Evolutionary conservation across 2,888 invertebrate species (phyloP), one percentile per base, ranked within the genome.

Genomic region (Nymphalis urticae): DNA sequence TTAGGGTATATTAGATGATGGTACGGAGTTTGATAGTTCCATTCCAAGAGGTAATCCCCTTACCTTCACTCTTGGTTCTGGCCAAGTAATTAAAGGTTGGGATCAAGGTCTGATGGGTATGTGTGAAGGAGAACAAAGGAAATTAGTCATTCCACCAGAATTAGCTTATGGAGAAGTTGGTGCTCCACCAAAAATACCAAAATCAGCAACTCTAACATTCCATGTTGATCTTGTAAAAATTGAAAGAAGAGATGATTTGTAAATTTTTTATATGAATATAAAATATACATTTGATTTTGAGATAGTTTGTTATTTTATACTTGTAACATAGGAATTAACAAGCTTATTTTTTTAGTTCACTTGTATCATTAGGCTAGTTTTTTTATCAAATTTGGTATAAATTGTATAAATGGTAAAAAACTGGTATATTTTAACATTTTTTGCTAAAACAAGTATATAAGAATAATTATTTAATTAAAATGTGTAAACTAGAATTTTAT

Each of bases 31-130:
- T 92, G 97, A 98, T 84, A 97, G 95, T 82, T 97, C 96, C 72
- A 94, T 95, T 76, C 94, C 94, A 24, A 90, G 97, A 74, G 95
- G 95, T 32, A 94, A 95, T 74, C 96, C 97, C 0, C 94, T 97
- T 70, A 95, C 95, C 16, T 97, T 98, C 81, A 96, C 96, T 2
- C 89, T 98, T 66, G 97, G 97, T 54, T 93, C 95, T 4, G 97
- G 97, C 0, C 97, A 97, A 88, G 97, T 97, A 4, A 97, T 98
- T 75, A 96, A 96, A 85, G 97, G 97, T 53, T 97, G 97, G 97
- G 97, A 98, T 77, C 97, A 97, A 89, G 97, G 97, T 0, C 92
- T 98, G 1, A 90, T 97, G 71, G 96, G 96, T 62, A 97, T 97
- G 97, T 97, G 97, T 88, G 96, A 95, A 82, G 97, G 97, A 54